Evolutionary conservation across 2,888 invertebrate genomes (phyloP).

Genomic region (Conus canariensis): DNA sequence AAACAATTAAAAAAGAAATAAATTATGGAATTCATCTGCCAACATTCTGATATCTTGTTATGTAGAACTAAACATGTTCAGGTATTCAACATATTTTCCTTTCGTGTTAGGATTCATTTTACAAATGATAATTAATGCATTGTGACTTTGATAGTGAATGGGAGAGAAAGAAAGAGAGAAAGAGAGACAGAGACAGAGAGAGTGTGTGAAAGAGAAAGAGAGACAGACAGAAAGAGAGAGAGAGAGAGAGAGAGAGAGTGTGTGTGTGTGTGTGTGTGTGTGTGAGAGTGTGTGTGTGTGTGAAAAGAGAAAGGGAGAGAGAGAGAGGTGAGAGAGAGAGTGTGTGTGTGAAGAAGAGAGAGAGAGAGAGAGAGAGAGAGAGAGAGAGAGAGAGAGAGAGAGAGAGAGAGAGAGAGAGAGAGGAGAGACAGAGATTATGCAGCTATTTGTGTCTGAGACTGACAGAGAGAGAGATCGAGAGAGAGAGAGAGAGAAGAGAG

Average conservation of each 20-base stretch:
- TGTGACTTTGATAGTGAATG: background rate
- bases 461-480: too few species aligned
- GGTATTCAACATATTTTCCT: too few species aligned
- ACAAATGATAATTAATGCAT: too few species aligned
- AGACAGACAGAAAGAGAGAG: background rate
- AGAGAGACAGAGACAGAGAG: background rate
- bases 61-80: too few species aligned
- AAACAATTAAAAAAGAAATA: too few species aligned
- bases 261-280: too few species aligned
- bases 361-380: background rate
- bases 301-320: background rate
- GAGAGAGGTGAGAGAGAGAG: conserved; percentile 3
- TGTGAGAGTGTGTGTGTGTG: too few species aligned
- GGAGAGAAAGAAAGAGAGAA: background rate
- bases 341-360: background rate
- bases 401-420: background rate
- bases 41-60: too few species aligned
- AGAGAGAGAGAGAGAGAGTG: background rate
- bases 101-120: background rate
- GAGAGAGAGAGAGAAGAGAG: too few species aligned
- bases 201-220: background rate
- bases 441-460: too few species aligned
- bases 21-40: too few species aligned
- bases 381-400: background rate
- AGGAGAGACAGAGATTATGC: background rate